Evolutionary conservation across 2,113 vertebrate genomes (phyloP), one percentile per base, ranked within the genome.

Genomic region (Notothenia rossii): DNA sequence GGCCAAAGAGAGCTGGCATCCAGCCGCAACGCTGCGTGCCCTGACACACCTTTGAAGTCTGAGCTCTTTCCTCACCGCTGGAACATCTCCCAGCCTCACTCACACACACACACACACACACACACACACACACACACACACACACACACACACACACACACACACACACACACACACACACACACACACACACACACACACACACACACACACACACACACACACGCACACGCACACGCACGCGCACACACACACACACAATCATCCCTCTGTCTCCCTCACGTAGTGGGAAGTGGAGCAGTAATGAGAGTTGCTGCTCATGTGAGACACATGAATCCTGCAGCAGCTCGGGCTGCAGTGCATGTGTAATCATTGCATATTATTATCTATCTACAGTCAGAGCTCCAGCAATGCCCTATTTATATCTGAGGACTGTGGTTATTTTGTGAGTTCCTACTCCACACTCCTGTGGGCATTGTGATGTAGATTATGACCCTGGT

Each of bases 31-130:
- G n/a, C 80, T 75, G 70, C 76, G 71, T 84, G 81, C 86, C 85
- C 85, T 75, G 75, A 88, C 80, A 79, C 86, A 89, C 80, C 91
- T 93, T 92, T 93, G 91, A 92, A 91, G 92, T 91, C 75, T 73
- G 88, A 87, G 76, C 80, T 86, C 81, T 83, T 85, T 77, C 72
- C 78, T 77, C 75, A 75, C 51, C 75, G 78, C 69, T 90, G 81
- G 84, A 86, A 84, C 49, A 84, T 87, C 67, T 84, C 78, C 55
- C 85, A 79, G 76, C 58, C 63, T 70, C 48, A 73, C 61, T 7
- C 36, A 36, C 36, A 36, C 36, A 36, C 36, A 36, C 36, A 36
- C 33, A 36, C 36, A 13, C 53, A 40, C 73, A 4, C 18, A 22
- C 56, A 1, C 48, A 10, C 6, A 10, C 43, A 0, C 29, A 1